phyloP scores from a whole-genome alignment of 2,888 invertebrate species.

The Anoplius nigerrimus region DNA sequence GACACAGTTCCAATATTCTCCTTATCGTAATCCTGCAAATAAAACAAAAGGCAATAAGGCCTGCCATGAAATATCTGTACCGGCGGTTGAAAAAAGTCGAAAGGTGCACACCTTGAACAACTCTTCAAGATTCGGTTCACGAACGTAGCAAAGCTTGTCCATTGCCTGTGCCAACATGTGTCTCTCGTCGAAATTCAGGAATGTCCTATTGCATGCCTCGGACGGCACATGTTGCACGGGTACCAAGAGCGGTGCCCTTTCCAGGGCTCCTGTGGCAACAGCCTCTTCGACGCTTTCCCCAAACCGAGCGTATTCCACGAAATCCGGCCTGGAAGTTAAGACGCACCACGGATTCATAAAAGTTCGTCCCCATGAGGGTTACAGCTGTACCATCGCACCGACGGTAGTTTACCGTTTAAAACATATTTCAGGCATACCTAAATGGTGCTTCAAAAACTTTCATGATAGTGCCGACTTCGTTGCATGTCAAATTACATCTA shows the following conservation, averaged over 20 bases:
- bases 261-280: constrained; percentile 79
- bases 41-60: not conserved
- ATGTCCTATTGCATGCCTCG: constrained; percentile 79
- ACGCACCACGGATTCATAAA: not conserved
- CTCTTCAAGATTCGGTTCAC: constrained; percentile 83
- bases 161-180: constrained; percentile 80
- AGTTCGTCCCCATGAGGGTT: no score
- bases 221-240: constrained; percentile 85
- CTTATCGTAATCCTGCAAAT: constrained; percentile 81
- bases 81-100: not conserved
- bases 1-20: constrained; percentile 82
- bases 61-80: no score
- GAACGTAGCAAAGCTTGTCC: constrained; percentile 81
- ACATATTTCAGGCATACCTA: constrained; percentile 47
- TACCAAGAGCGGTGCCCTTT: constrained; percentile 81
- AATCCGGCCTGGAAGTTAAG: constrained; percentile 26
- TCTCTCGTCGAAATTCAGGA: constrained; percentile 86
- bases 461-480: constrained; percentile 83
- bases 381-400: no score
- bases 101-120: constrained; percentile 77
- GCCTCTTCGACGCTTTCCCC: constrained; percentile 83
- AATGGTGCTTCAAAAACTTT: constrained; percentile 78
- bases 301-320: constrained; percentile 81
- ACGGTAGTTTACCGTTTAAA: no score
- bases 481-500: constrained; percentile 80